Evolutionary conservation across 2,888 invertebrate species (phyloP), one percentile per base, ranked within the genome.

Genomic region (Adineta ricciae): DNA sequence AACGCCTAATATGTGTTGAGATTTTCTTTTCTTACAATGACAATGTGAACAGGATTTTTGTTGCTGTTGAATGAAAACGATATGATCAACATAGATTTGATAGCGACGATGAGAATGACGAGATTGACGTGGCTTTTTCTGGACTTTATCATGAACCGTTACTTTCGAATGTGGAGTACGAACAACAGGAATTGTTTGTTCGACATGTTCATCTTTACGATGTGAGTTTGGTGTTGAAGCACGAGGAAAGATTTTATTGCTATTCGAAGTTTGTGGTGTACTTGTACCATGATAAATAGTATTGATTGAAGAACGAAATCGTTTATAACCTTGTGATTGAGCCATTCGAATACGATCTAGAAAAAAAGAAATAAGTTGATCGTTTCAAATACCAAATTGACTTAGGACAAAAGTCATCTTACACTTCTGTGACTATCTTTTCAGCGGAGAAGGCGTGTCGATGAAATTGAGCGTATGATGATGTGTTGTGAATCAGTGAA

Each of bases 401-500:
- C n/a, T 56, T 11, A n/a, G n/a, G 27, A 2, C 27, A 1, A 32
- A 64, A 64, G 7, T 32, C 32, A 19, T 32, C 64, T 27, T 64
- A 64, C 64, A 32, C 32, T 64, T 64, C 2, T 32, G 19, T 64
- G 46, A 19, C 14, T 64, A 5, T 14, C 32, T 36, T 27, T 32
- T 4, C 4, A 32, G 19, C 19, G 32, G 19, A 64, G 64, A 36
- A 64, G 64, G 64, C 64, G 64, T 64, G 32, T 64, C 64, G 64
- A 64, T 32, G 5, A 64, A 64, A 64, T 64, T 64, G 64, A 64
- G 64, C 64, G 64, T 64, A 64, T 64, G 64, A 64, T 64, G 64
- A 50, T 64, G 64, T 64, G 32, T 36, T 32, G 32, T 36, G 27
- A 32, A 16, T 36, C 16, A 36, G 1, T 36, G 32, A 36, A 64